A percentile compares a stretch with the other conserved stretches of the same genome.
Conservation (phyloP, 2,888 invertebrate species). For the Hydroisotoma schaefferi region DNA sequence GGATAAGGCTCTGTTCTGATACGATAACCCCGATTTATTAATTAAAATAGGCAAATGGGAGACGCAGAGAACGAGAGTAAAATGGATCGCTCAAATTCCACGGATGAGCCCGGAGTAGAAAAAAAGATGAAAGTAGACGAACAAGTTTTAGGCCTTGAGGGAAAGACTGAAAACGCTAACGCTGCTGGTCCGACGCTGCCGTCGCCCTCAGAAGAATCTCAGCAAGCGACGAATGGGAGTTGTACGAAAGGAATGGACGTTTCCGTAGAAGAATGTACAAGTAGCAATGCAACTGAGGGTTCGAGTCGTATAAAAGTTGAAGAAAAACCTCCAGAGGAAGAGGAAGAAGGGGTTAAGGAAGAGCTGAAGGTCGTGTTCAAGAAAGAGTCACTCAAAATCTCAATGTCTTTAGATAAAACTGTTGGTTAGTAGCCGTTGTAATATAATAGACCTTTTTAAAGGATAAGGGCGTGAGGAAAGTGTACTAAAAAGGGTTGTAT, state of each 20-base stretch:
- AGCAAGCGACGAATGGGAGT: background rate
- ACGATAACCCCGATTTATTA: too few species aligned
- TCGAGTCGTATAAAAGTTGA: background rate
- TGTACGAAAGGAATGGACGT: background rate
- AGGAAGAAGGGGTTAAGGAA: slow-evolving; percentile 1
- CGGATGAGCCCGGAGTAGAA: background rate
- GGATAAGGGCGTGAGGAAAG: too few species aligned
- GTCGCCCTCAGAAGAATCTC: slow-evolving; percentile 3
- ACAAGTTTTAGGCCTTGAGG: background rate
- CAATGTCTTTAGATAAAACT: slow-evolving; percentile 34
- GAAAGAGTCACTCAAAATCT: slow-evolving; percentile 36
- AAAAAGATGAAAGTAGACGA: slow-evolving; percentile 18
- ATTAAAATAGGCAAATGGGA: too few species aligned
- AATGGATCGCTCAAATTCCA: slow-evolving; percentile 11
- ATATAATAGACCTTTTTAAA: background rate
- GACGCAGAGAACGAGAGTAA: too few species aligned
- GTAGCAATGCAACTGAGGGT: background rate
- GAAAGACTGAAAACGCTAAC: too few species aligned
- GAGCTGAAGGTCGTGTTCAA: slow-evolving; percentile 38
- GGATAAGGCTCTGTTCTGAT: too few species aligned
- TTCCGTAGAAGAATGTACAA: slow-evolving; percentile 35
- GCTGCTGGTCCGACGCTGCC: background rate
- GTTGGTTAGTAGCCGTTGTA: slow-evolving; percentile 26
- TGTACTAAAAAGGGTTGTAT: background rate
- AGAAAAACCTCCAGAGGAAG: slow-evolving; percentile 7